Evolutionary conservation across 2,888 invertebrate genomes (phyloP), one percentile per base, ranked within the genome.

Genomic region (Limnephilus rhombicus): DNA sequence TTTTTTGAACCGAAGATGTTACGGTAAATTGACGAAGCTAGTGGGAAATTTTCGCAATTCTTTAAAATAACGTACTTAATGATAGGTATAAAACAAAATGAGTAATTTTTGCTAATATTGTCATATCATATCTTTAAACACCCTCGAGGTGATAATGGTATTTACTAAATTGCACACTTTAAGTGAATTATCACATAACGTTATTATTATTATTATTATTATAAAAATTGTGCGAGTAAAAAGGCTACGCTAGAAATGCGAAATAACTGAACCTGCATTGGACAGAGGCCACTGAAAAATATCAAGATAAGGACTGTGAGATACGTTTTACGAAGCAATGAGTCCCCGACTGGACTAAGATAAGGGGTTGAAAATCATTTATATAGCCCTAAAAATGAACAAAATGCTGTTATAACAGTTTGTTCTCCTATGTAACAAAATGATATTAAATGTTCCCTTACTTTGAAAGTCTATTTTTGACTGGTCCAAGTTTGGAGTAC

Each of bases 101-200:
- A 7, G 3, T 4, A 53, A 4, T 18, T 53, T 53, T 18, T 24
- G 4, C 0, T 24, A 24, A 68, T 24, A 18, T 24, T 7, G 1
- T 18, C 0, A 24, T 15, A 53, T 13, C 18, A 53, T 3, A 15
- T 18, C 4, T 4, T 53, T 4, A 53, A 15, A 53, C 15, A 53
- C 53, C 18, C 53, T 18, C 3, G 0, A 18, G 0, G 0, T 13
- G 2, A 18, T 12, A 45, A 1, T 0, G 0, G 3, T 18, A 13
- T 18, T 49, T 18, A 4, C 18, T 4, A 18, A 53, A 53, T 53
- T 9, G 18, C 15, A 18, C 13, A 41, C 9, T 41, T 41, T 0
- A 41, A 41, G 9, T 9, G 41, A 41, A 41, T 9, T 41, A 41
- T 9, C 9, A 41, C 41, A 5, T 5, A 41, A n/a, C n/a, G n/a